Evolutionary conservation across 2,797 vertebrate genomes (phyloP).

Genomic region (Etheostoma perlongum): DNA sequence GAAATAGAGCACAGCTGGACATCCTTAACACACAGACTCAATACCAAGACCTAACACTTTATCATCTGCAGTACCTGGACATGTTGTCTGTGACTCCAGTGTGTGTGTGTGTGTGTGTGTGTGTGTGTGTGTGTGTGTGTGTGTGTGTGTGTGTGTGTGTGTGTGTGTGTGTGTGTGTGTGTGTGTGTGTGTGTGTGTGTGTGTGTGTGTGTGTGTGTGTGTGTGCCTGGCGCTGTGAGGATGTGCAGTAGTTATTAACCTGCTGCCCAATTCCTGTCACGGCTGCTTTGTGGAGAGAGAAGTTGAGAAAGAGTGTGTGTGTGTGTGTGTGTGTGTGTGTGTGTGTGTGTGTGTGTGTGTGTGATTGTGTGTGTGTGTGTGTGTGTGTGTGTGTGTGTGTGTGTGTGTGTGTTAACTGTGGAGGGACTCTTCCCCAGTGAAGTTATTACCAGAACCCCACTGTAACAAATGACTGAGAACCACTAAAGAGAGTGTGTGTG

Average conservation of each 20-base stretch:
- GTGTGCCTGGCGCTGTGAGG: constrained; percentile 68
- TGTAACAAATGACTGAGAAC: too few species aligned
- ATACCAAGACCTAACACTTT: constrained; percentile 73
- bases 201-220: too few species aligned
- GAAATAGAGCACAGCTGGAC: constrained; percentile 72
- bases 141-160: constrained; percentile 29
- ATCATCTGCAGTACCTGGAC: constrained; percentile 72
- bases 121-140: constrained; percentile 27
- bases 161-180: constrained; percentile 25
- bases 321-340: constrained; percentile 39
- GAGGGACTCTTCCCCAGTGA: too few species aligned
- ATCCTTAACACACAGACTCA: constrained; percentile 77
- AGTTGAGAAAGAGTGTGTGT: constrained; percentile 29
- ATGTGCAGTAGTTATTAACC: constrained; percentile 81
- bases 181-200: too few species aligned
- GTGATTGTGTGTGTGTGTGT: too few species aligned
- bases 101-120: constrained; percentile 14
- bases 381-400: too few species aligned
- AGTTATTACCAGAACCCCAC: too few species aligned
- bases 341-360: constrained; percentile 34
- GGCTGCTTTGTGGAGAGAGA: constrained; percentile 73
- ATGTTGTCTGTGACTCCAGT: constrained; percentile 46
- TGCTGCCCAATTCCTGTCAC: constrained; percentile 80
- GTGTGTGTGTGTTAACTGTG: too few species aligned
- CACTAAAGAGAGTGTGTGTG: too few species aligned